phyloP scores from a whole-genome alignment of 2,113 vertebrate genomes.

The Psettodes erumei region DNA sequence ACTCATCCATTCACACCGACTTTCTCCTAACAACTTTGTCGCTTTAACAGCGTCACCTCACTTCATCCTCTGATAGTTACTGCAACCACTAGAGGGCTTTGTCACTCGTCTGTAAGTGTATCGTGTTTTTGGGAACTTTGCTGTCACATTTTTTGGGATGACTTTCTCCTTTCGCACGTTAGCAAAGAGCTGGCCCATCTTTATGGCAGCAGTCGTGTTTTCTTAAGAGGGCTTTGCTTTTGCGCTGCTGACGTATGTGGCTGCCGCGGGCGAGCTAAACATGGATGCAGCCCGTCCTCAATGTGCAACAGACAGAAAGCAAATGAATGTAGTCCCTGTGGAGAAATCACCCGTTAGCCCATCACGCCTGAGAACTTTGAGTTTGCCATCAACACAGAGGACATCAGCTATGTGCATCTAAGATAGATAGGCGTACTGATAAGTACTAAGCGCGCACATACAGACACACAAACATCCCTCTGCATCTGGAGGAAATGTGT shows the following conservation, averaged over 20 bases:
- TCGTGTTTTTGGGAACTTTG: background rate
- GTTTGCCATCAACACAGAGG: constrained; percentile 2
- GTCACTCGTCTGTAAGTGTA: background rate
- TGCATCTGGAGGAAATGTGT: constrained; percentile 80
- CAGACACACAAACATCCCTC: constrained; percentile 44
- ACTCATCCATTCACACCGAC: background rate
- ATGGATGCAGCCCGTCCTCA: background rate
- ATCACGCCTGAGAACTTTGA: background rate
- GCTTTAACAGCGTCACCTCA: too few relatives aligned
- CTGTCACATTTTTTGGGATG: too few relatives aligned
- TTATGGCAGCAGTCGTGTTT: constrained; percentile 19
- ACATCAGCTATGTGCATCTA: constrained; percentile 10
- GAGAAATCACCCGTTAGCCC: background rate
- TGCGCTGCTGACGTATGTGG: background rate
- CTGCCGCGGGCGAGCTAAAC: background rate
- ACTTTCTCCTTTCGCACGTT: background rate
- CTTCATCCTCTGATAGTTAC: background rate
- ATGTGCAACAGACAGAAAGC: background rate
- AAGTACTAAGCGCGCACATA: constrained; percentile 33
- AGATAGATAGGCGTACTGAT: constrained; percentile 20
- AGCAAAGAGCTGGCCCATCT: constrained; percentile 42
- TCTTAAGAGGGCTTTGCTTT: constrained; percentile 16
- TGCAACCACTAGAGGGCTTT: background rate
- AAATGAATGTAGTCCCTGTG: background rate
- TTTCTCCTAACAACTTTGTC: background rate